Percentiles rank a stretch among this genome's conserved stretches.
Evolutionary conservation across 2,113 vertebrate species (phyloP).

Genomic region (Psittacula cyanocephala): DNA sequence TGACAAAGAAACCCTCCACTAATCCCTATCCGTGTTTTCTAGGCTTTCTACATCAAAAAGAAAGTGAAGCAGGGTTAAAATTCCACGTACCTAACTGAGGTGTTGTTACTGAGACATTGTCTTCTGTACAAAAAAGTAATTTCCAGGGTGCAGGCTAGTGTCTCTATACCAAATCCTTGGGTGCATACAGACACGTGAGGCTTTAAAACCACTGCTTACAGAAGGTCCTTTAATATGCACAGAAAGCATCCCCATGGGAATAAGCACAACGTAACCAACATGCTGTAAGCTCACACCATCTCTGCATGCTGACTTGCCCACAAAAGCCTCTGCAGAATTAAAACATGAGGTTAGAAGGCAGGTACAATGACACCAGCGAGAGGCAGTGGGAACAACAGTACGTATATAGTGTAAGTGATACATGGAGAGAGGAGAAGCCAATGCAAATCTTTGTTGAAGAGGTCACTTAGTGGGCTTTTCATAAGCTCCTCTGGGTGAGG

Average conservation of each 20-base stretch:
- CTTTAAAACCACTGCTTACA: neutral
- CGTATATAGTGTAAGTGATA: neutral
- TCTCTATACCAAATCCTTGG: neutral
- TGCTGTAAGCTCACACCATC: neutral
- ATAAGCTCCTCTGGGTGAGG: neutral
- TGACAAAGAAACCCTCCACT: neutral
- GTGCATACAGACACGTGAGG: fast-evolving
- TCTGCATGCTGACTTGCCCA: neutral
- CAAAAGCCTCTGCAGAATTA: neutral
- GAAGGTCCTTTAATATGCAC: neutral
- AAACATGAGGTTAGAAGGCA: neutral
- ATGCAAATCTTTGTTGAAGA: neutral
- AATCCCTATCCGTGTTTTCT: neutral
- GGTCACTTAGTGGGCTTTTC: neutral
- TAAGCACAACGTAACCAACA: neutral
- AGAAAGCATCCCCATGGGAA: neutral
- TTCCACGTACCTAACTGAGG: neutral
- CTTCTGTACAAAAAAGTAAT: neutral
- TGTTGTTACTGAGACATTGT: neutral
- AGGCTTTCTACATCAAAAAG: neutral
- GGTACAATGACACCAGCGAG: neutral
- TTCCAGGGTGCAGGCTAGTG: neutral
- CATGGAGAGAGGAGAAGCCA: neutral
- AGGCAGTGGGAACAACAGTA: neutral
- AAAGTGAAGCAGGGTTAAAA: neutral